A percentile compares a stretch with the other conserved stretches of the same genome.
Evolutionary conservation across 2,888 invertebrate genomes (phyloP).

Genomic region (Tenthredo distinguenda): DNA sequence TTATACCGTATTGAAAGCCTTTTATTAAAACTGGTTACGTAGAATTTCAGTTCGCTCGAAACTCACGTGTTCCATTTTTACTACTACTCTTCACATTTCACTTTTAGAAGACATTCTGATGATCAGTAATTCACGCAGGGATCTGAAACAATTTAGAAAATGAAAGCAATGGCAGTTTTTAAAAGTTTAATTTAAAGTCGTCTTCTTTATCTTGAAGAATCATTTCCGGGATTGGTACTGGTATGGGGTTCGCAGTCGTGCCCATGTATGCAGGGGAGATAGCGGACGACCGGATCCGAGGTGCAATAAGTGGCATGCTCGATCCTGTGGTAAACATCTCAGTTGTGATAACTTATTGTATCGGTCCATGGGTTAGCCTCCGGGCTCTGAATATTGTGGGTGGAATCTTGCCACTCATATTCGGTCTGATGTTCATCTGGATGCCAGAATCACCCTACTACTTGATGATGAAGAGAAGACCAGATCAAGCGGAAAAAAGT

Average conservation of each 20-base stretch:
- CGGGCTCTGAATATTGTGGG: conserved; percentile 44
- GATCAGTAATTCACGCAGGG: no score
- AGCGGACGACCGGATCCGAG: conserved; percentile 59
- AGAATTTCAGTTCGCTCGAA: no score
- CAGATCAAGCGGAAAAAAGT: conserved; percentile 47
- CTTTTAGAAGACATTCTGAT: no score
- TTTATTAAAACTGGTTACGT: no score
- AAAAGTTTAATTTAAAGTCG: no score
- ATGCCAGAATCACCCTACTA: conserved; percentile 61
- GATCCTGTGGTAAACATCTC: conserved; percentile 43
- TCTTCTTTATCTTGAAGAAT: conserved; percentile 53
- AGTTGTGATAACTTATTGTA: conserved; percentile 42
- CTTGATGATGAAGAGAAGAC: conserved; percentile 51
- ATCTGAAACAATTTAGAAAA: no score
- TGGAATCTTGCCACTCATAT: conserved; percentile 17
- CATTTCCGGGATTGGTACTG: conserved; percentile 57
- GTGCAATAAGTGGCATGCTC: conserved; percentile 53
- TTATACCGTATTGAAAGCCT: not conserved
- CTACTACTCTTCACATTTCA: no score
- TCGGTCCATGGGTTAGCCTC: conserved; percentile 50
- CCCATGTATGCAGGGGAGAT: conserved; percentile 62
- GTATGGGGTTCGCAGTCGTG: conserved; percentile 52
- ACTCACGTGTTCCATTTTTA: no score
- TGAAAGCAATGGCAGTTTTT: not conserved
- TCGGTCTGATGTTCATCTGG: conserved; percentile 57